Percentiles rank a stretch among this genome's conserved stretches.
These are phyloP conservation scores for Psettodes erumei DNA, from an alignment of 2,113 vertebrate genomes.

Conservation along the genomic window DNA sequence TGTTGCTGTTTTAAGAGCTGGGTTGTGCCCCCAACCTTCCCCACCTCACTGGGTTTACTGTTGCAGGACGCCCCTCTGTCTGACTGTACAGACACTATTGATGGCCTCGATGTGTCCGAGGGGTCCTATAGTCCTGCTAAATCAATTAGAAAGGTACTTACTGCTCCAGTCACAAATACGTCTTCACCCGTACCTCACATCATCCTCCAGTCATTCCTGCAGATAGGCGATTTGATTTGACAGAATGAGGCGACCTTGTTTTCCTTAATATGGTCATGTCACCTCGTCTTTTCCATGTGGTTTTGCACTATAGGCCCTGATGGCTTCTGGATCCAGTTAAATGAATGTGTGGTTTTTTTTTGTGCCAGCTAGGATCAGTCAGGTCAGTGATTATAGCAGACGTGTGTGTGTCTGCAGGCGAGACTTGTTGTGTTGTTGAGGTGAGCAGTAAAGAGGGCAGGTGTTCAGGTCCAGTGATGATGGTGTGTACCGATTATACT, in stretches of 20 bases:
- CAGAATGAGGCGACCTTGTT: neutral
- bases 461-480: neutral
- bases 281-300: neutral
- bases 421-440: neutral
- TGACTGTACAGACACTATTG: slow-evolving; percentile 99
- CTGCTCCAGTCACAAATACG: slow-evolving; percentile 75
- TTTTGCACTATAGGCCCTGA: neutral
- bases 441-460: neutral
- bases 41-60: slow-evolving; percentile 92
- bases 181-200: slow-evolving; percentile 47
- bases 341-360: neutral
- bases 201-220: slow-evolving; percentile 25
- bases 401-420: neutral
- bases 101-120: slow-evolving; percentile 96
- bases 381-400: neutral
- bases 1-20: slow-evolving; percentile 70
- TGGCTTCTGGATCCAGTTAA: neutral
- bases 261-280: neutral
- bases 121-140: slow-evolving; percentile 97
- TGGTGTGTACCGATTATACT: neutral
- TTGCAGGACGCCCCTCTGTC: slow-evolving; percentile 99
- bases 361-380: neutral
- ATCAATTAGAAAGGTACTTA: slow-evolving; percentile 98
- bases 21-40: slow-evolving; percentile 85
- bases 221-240: neutral